Evolutionary conservation across 2,888 invertebrate genomes (phyloP), one percentile per base, ranked within the genome.

Genomic region (Clitarchus hookeri): DNA sequence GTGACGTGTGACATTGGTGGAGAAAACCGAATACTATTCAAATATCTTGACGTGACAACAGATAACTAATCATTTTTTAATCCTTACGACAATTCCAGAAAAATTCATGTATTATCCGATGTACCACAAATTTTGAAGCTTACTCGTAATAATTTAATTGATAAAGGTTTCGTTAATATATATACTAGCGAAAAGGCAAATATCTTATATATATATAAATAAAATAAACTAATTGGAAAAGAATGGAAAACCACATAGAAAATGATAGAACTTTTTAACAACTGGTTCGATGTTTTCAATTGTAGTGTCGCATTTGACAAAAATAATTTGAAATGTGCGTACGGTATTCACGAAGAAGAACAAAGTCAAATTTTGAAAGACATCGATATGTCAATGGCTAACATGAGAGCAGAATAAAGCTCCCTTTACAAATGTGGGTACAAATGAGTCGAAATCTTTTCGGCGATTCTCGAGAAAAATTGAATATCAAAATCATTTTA

Each of bases 221-320:
- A 79, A 27, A 79, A 79, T 79, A 79, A 79, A 26, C 12, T n/a
- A 26, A 12, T 79, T 26, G 79, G 27, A 27, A 26, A 26, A 78
- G 19, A 78, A 11, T 78, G 78, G 78, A 78, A 79, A 27, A 12
- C 25, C 13, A 79, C 79, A 23, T 25, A 6, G 25, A 79, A 78
- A 25, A 26, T 78, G 11, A 25, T 23, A 19, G 78, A 23, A 12
- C 11, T n/a, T 25, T 79, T 79, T 13, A 79, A 79, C 27, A n/a
- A 79, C 23, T 79, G 79, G 79, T 79, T 79, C 23, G 25, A 79
- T 79, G 27, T 79, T 26, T 79, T 79, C 79, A 79, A 79, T 79
- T 79, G 4, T 12, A 12, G 25, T 79, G 79, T 27, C 12, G 26
- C 79, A 79, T 79, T 79, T n/a, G 26, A n/a, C 23, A 27, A 79